Conservation (phyloP, 2,888 invertebrate species). For the Ennomos quercinarius region DNA sequence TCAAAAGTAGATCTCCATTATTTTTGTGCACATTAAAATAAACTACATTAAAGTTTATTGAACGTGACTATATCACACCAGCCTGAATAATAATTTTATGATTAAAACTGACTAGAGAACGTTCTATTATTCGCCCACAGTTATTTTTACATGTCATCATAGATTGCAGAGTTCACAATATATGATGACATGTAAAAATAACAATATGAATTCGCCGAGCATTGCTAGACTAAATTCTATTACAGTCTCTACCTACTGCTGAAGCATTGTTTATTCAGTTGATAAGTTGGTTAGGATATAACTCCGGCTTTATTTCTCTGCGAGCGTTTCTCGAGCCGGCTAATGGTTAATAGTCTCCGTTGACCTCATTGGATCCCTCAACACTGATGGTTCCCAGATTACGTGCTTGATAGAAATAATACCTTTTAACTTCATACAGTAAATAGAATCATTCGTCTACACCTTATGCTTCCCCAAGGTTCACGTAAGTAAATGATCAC, state of each 20-base stretch:
- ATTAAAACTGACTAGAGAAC: conserved; percentile 11
- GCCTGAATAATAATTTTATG: no score
- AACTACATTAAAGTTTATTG: no score
- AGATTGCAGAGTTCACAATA: conserved; percentile 9
- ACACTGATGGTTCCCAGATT: conserved; percentile 23
- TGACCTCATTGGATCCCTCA: conserved; percentile 18
- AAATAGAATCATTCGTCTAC: conserved; percentile 26
- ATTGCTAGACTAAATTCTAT: conserved; percentile 12
- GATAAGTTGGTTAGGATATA: conserved; percentile 15
- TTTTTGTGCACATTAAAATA: no score
- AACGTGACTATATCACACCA: no score
- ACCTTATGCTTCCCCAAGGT: conserved; percentile 17
- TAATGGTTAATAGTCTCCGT: conserved; percentile 10
- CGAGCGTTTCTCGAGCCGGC: conserved; percentile 11
- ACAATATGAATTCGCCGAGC: no score
- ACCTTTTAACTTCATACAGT: conserved; percentile 15
- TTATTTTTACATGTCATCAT: conserved; percentile 20
- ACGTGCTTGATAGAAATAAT: conserved; percentile 30
- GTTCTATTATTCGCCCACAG: conserved; percentile 9
- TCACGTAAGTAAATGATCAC: conserved; percentile 11
- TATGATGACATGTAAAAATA: no score
- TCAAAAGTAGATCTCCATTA: no score
- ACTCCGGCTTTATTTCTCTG: conserved; percentile 11
- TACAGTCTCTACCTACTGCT: conserved; percentile 1
- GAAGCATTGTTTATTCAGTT: conserved; percentile 20